Evolutionary conservation across 2,797 vertebrate genomes (phyloP), one percentile per base, ranked within the genome.

Genomic region (Sciurus vulgaris): DNA sequence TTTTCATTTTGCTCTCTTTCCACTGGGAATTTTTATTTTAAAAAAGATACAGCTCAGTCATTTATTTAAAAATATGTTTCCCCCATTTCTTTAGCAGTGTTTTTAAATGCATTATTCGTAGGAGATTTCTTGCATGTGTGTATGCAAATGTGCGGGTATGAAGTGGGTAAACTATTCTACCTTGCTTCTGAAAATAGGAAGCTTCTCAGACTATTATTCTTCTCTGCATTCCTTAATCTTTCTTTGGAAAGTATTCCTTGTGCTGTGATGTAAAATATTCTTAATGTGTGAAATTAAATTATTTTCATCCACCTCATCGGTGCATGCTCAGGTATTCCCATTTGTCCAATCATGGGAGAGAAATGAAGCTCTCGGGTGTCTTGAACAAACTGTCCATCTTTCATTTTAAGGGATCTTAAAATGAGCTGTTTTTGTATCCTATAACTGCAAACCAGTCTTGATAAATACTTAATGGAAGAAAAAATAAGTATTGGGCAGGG

Each of bases 301-400:
- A n/a, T 69, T 69, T 76, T 83, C 5, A 51, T 63, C 18, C 67
- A 79, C 15, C 26, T 76, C 35, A 33, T 0, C 49, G 44, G 78
- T 13, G 11, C 14, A 13, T 51, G 30, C 2, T 76, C 18, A n/a
- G n/a, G 3, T n/a, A 56, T 79, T 77, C 35, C 35, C 26, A 76
- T 92, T 93, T 85, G 44, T 83, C 49, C 30, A 87, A 22, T 12
- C 13, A 92, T 94, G 56, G 63, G 61, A 87, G 88, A 90, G 92
- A 93, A 49, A 84, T 44, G 38, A 76, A 92, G n/a, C 44, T 82
- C 51, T 81, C 59, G 84, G 56, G 22, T 33, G 47, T 69, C 2
- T 22, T 74, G 30, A 28, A 30, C n/a, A 89, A 49, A 41, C 24
- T 20, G 30, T 35, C 18, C 22, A 33, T 15, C 72, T 74, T 85